Base-by-base conservation (phyloP, 2,113 vertebrate genomes). In the Balaeniceps rex region DNA sequence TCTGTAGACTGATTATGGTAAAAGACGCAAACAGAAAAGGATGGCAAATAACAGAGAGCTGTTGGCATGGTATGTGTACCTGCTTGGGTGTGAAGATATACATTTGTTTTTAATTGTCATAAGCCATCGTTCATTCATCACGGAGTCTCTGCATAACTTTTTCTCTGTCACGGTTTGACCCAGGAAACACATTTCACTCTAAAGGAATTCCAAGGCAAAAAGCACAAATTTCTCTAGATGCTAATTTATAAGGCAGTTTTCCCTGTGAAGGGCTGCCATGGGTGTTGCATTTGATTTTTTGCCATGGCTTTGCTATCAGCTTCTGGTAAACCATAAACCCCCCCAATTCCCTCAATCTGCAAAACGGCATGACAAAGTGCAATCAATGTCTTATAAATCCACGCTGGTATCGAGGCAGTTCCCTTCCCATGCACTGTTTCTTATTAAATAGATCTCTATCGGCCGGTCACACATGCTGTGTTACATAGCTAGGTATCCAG, bases 401-500 rank as follows among this genome's bases (percentile, higher is more conserved):
- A 75, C 68, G 1, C 25, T 81, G 71, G 55, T 36, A 47, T 72
- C 1, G 4, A 92, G 88, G 76, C 90, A 83, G 83, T 18, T 97
- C 75, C 83, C 60, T 97, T 69, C 68, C 64, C 51, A 4, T 66
- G 76, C n/a, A 12, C 94, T 94, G 94, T 88, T 95, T 97, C 83
- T 90, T 66, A 95, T 94, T 97, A 97, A 87, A 76, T 18, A 90
- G 88, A 78, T 71, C 51, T 80, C 85, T 70, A 42, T 64, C 1
- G 2, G 69, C 66, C 1, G 2, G 69, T 96, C 88, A 36, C 88
- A 81, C 86, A 13, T 23, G 83, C 80, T 88, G 76, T 77, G 93
- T 44, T 92, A 81, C 83, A 44, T 4, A 49, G 94, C 83, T 68
- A 75, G 80, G 96, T 92, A 93, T 88, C 95, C 83, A 96, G 77